These are phyloP conservation scores for Drosophila hawaiiensis DNA, from an alignment of 2,888 invertebrate genomes.

Conservation along the genomic window DNA sequence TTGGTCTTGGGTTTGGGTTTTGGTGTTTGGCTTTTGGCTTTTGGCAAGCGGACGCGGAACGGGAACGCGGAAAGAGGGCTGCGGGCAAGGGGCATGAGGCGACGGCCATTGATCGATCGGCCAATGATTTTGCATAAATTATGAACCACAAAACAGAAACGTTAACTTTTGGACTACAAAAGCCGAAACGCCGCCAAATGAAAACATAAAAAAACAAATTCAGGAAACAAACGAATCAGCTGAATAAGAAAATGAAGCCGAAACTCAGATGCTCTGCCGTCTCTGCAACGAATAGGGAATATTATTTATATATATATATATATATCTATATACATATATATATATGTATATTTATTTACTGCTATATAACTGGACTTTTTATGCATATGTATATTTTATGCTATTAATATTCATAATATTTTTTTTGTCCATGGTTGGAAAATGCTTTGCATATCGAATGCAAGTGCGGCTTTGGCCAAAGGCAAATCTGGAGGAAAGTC, in stretches of 20 bases:
- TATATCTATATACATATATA: no score
- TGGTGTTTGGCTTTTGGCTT: slow-evolving; percentile 38
- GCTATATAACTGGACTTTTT: neutral
- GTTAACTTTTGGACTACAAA: slow-evolving; percentile 65
- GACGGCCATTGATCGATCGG: slow-evolving; percentile 72
- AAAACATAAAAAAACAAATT: slow-evolving; percentile 51
- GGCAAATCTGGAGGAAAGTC: slow-evolving; percentile 11
- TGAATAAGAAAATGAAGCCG: slow-evolving; percentile 9
- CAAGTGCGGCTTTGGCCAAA: slow-evolving; percentile 29
- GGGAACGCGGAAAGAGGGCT: slow-evolving; percentile 3
- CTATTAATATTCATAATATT: neutral
- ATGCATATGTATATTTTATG: neutral
- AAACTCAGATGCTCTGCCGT: slow-evolving; percentile 26
- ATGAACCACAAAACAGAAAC: slow-evolving; percentile 55
- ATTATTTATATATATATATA: neutral
- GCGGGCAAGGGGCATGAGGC: slow-evolving; percentile 25
- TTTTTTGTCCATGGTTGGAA: neutral
- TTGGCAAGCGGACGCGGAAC: slow-evolving; percentile 43
- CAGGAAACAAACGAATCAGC: slow-evolving; percentile 34
- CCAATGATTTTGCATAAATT: slow-evolving; percentile 81
- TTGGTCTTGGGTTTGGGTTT: slow-evolving; percentile 12
- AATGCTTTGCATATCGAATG: neutral
- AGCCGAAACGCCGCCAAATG: slow-evolving; percentile 65
- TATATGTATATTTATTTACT: neutral
- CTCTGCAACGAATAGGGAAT: neutral